These are phyloP conservation scores for Eospalax fontanierii DNA, from an alignment of 2,797 vertebrate species.

Conservation along the genomic window DNA sequence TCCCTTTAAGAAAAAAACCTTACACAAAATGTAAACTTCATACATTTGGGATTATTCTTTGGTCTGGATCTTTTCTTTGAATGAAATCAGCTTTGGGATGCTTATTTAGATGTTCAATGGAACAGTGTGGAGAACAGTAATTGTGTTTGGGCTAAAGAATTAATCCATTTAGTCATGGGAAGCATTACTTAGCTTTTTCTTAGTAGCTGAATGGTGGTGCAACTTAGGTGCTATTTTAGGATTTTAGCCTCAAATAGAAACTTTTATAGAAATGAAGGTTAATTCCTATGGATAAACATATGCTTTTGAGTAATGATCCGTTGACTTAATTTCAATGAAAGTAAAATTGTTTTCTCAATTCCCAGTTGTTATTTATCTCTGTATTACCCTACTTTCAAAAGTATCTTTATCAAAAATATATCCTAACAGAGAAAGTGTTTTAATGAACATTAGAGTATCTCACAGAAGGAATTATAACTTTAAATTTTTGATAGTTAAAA, in stretches of 20 bases:
- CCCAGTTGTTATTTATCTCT: constrained; percentile 62
- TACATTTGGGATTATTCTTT: constrained; percentile 88
- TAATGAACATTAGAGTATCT: constrained; percentile 22
- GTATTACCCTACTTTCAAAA: constrained; percentile 26
- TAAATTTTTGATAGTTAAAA: constrained; percentile 56
- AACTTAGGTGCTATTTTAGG: constrained; percentile 84
- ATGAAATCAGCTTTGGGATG: constrained; percentile 90
- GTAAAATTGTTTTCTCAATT: constrained; percentile 68
- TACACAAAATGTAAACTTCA: constrained; percentile 87
- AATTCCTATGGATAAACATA: constrained; percentile 71
- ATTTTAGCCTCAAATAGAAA: constrained; percentile 79
- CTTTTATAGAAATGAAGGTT: constrained; percentile 79
- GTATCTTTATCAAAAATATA: constrained; percentile 19
- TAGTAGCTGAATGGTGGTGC: constrained; percentile 81
- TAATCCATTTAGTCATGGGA: constrained; percentile 94
- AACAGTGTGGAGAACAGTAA: constrained; percentile 89
- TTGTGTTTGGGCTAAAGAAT: constrained; percentile 91
- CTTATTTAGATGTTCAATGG: constrained; percentile 91
- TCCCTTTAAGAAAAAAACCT: constrained; percentile 81
- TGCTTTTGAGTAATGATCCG: constrained; percentile 75
- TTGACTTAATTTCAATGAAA: constrained; percentile 74
- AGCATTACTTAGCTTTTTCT: constrained; percentile 87
- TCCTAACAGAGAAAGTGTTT: constrained; percentile 50
- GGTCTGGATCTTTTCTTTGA: constrained; percentile 88
- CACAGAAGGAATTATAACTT: constrained; percentile 69